phyloP scores from a whole-genome alignment of 1,140 invertebrate genomes.

The Cyclina sinensis region DNA sequence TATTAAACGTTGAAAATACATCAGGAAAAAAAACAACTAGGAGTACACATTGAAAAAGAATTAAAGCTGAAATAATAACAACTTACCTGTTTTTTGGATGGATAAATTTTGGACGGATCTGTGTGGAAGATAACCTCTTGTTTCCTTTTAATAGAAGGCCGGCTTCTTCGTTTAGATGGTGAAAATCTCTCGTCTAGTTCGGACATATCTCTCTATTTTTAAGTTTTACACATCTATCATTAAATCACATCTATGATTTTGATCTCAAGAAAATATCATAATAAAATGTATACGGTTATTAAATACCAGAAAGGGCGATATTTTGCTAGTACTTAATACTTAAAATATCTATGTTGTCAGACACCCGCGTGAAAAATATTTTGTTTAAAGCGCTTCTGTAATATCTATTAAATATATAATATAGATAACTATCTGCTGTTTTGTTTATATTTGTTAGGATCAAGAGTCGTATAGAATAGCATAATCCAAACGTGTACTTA shows the following conservation, averaged over 20 bases:
- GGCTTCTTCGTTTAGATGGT: background rate
- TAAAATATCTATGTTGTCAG: background rate
- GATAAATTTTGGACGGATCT: conserved; percentile 1
- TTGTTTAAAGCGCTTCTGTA: no score
- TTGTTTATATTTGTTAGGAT: no score
- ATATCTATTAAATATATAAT: no score
- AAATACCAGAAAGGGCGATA: background rate
- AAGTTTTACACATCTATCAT: no score
- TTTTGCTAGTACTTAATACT: background rate
- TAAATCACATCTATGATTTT: background rate
- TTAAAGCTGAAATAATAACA: no score
- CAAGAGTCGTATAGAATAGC: no score
- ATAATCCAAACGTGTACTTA: no score
- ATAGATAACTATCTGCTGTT: no score
- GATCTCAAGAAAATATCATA: background rate
- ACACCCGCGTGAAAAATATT: background rate
- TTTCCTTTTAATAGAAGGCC: background rate
- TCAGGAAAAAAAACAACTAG: no score
- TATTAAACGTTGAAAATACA: no score
- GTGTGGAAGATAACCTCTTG: conserved; percentile 19
- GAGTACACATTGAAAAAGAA: no score
- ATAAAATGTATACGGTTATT: background rate
- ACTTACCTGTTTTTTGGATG: conserved; percentile 18
- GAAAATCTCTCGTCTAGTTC: background rate
- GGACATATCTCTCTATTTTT: background rate